Conservation (phyloP, 2,797 vertebrate species). For the Otolemur crassicaudatus region DNA sequence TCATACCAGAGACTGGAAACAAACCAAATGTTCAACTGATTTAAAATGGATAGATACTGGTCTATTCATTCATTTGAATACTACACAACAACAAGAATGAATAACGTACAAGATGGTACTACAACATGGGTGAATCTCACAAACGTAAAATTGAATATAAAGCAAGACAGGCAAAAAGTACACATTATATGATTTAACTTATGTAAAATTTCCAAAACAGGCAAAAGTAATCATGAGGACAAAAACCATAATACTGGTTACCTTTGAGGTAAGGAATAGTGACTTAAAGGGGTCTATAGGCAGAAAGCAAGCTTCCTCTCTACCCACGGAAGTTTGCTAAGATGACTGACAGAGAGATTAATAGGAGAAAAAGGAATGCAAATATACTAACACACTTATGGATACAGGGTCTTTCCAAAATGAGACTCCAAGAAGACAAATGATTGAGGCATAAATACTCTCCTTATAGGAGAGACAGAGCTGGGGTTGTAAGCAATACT, state of each 20-base stretch:
- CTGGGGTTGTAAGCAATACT: background rate
- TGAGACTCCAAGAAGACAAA: background rate
- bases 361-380: background rate
- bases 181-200: background rate
- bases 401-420: background rate
- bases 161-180: background rate
- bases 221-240: background rate
- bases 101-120: background rate
- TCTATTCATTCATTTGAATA: background rate
- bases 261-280: background rate
- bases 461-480: background rate
- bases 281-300: background rate
- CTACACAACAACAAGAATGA: background rate
- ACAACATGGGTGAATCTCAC: background rate
- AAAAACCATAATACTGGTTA: background rate
- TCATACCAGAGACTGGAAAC: background rate
- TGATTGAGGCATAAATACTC: background rate
- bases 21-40: background rate
- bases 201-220: background rate
- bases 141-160: background rate
- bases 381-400: background rate
- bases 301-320: background rate
- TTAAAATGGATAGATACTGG: background rate
- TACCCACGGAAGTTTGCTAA: background rate
- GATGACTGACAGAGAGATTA: background rate